These are phyloP conservation scores for Anthoscopus minutus DNA, from an alignment of 2,113 vertebrate genomes.

Conservation along the genomic window DNA sequence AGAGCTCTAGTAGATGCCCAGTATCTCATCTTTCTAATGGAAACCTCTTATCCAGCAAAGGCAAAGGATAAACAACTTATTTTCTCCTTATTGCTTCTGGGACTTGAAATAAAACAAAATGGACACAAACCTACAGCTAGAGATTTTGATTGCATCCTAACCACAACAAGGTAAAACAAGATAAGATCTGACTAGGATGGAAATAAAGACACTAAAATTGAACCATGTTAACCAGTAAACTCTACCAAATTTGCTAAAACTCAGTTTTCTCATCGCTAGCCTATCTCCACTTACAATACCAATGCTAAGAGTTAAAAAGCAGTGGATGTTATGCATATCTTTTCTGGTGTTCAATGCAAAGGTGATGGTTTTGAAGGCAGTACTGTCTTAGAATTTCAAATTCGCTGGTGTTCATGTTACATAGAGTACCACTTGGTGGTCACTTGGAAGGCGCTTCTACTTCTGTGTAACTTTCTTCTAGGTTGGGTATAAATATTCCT, in stretches of 20 bases:
- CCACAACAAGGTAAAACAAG: background rate
- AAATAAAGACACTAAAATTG: background rate
- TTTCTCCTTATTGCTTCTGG: background rate
- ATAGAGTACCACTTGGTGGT: constrained; percentile 70
- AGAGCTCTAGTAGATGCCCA: background rate
- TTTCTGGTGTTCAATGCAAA: constrained; percentile 59
- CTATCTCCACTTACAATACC: background rate
- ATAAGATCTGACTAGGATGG: background rate
- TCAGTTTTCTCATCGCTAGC: background rate
- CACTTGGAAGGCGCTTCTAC: constrained; percentile 78
- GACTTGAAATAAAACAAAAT: background rate
- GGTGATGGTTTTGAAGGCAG: constrained; percentile 65
- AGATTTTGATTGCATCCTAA: background rate
- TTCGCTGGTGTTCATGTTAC: constrained; percentile 80
- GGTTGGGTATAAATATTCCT: constrained; percentile 74
- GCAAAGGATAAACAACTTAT: background rate
- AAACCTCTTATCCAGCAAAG: background rate
- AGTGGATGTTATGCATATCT: background rate
- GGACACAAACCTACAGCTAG: background rate
- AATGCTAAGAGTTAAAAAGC: background rate
- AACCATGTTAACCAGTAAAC: background rate
- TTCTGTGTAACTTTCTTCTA: constrained; percentile 65
- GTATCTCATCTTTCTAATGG: background rate
- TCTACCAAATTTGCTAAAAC: background rate
- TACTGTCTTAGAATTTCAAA: constrained; percentile 67